These are phyloP conservation scores for Trisateles emortualis DNA, from an alignment of 2,888 invertebrate genomes.

Conservation along the genomic window DNA sequence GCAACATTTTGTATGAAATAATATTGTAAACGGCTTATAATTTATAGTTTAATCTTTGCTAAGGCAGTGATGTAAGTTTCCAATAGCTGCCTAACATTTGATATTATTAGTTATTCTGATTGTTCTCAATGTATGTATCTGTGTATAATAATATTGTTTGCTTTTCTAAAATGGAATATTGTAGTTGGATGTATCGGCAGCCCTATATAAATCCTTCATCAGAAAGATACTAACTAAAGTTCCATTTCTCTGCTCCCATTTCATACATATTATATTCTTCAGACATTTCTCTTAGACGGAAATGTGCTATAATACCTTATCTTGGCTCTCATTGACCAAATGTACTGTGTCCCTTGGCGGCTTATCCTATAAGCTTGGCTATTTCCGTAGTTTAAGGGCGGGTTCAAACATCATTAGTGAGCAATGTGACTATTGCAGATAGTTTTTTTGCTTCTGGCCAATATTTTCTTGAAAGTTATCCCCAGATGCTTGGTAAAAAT, in stretches of 20 bases:
- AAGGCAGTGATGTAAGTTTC: slow-evolving; percentile 25
- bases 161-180: slow-evolving; percentile 15
- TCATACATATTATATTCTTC: slow-evolving; percentile 15
- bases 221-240: slow-evolving; percentile 19
- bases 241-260: slow-evolving; percentile 17
- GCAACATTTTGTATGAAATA: slow-evolving; percentile 41
- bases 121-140: slow-evolving; percentile 22
- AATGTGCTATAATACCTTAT: slow-evolving; percentile 37
- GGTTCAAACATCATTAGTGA: slow-evolving; percentile 17
- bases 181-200: slow-evolving; percentile 28
- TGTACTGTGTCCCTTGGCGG: slow-evolving; percentile 25
- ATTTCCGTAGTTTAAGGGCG: slow-evolving; percentile 30
- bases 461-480: no score
- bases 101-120: slow-evolving; percentile 26
- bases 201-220: slow-evolving; percentile 12
- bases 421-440: background rate
- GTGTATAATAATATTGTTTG: slow-evolving; percentile 21
- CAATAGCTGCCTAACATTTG: slow-evolving; percentile 28
- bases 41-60: slow-evolving; percentile 33
- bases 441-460: background rate
- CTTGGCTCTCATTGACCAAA: slow-evolving; percentile 34
- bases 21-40: slow-evolving; percentile 29
- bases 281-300: slow-evolving; percentile 15
- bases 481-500: no score
- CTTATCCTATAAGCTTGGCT: slow-evolving; percentile 43